Evolutionary conservation across 2,888 invertebrate species (phyloP).

Genomic region (Sminthurides aquaticus): DNA sequence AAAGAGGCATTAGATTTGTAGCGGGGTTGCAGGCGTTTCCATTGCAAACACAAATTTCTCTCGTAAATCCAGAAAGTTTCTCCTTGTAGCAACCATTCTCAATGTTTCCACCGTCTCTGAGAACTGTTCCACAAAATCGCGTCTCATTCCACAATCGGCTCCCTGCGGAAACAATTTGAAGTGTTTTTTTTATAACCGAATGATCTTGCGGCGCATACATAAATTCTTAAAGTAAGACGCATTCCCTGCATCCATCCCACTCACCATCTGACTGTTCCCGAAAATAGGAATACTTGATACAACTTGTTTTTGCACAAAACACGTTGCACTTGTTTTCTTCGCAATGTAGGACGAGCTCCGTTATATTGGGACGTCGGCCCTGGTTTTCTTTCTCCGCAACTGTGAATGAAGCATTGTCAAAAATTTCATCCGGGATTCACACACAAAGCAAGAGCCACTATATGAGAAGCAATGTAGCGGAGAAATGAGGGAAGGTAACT

Average conservation of each 20-base stretch:
- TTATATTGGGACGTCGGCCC: conserved; percentile 7
- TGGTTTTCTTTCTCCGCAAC: background rate
- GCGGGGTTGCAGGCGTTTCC: conserved; percentile 16
- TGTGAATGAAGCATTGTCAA: background rate
- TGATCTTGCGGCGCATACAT: no score
- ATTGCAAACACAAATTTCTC: conserved; percentile 26
- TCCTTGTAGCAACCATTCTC: conserved; percentile 23
- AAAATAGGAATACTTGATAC: conserved; percentile 15
- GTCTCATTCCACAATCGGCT: conserved; percentile 24
- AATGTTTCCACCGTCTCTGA: background rate
- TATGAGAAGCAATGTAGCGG: no score
- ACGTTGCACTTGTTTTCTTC: background rate
- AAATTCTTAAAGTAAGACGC: no score
- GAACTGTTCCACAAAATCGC: conserved; percentile 25
- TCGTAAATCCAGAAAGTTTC: conserved; percentile 4
- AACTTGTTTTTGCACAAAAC: conserved; percentile 5
- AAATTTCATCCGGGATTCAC: no score
- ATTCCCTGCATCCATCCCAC: no score
- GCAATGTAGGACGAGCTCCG: background rate
- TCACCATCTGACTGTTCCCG: background rate
- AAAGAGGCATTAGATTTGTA: background rate
- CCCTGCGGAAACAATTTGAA: background rate
- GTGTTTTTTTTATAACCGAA: no score
- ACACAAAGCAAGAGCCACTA: no score
- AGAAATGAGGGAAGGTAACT: background rate